Base-by-base conservation (phyloP, 2,888 invertebrate species). In the Pseudococcus jackbeardsleyi region DNA sequence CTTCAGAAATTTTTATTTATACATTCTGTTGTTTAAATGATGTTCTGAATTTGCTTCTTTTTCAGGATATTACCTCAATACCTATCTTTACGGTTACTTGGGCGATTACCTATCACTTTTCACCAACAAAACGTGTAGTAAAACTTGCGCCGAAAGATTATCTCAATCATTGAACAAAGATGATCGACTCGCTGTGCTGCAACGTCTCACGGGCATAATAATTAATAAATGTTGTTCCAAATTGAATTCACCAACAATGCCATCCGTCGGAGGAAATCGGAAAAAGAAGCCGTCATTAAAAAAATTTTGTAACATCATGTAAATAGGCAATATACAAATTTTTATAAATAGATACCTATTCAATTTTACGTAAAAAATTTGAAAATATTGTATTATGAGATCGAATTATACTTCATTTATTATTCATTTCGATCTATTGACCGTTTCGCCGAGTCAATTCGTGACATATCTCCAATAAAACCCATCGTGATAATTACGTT, bases 101-200 rank as follows among this genome's bases (percentile, higher is more conserved):
- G 92, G 92, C 8, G 92, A 92, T 90, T 92, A 92, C 0, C 92
- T 92, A 90, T 92, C 92, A 46, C 92, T 92, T 64, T 92, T 92
- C 90, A 92, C 92, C 89, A 92, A 92, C 90, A 92, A 92, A 92
- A 92, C 92, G 0, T 92, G 92, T 90, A 91, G 91, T 5, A 89
- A 91, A 68, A 90, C 91, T n/a, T 92, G 92, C 91, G 92, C 92
- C 22, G 85, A 85, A n/a, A 17, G 15, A 59, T n/a, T 59, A 59
- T n/a, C n/a, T 5, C 3, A 17, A 5, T 8, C 59, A 17, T 50
- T 17, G 59, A n/a, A 0, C n/a, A n/a, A 59, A 4, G n/a, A 59
- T 59, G 59, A 59, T n/a, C 59, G 59, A n/a, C 15, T 59, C 5
- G 8, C 59, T 19, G 7, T 59, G n/a, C 4, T 59, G 59, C 12